Evolutionary conservation across 2,888 invertebrate genomes (phyloP), one percentile per base, ranked within the genome.

Genomic region (Heliconius ethilla): DNA sequence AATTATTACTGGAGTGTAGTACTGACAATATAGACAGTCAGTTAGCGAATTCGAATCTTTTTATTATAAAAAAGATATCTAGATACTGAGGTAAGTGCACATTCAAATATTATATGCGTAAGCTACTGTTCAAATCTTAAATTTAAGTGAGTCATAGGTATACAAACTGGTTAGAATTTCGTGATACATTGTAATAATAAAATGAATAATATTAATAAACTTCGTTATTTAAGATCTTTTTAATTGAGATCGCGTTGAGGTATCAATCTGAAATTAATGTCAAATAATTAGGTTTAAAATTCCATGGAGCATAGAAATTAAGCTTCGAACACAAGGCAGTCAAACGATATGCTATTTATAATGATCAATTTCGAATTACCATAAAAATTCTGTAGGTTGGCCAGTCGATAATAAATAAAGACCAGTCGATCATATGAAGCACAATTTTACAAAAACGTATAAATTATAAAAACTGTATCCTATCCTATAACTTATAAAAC

Each of bases 1-100:
- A 82, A 51, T 81, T 84, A 51, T 81, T 81, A 25, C 76, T 83
- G 37, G 15, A 77, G 76, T 75, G 81, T 79, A 59, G 66, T 83
- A 81, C 77, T 70, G 75, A 2, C 79, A 80, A 45, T 84, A 80
- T 65, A 40, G 40, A 40, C 40, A 40, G 83, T 83, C 67, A 82
- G 82, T 70, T 78, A 22, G 33, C 9, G 45, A 73, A n/a, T 73
- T 77, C 29, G 59, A 77, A 51, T 77, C 72, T 55, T 11, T 45
- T 33, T 79, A 79, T 70, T 77, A 74, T 65, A 79, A 25, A 74
- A n/a, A n/a, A n/a, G n/a, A n/a, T n/a, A n/a, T n/a, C n/a, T n/a
- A n/a, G n/a, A 51, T 51, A 51, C 3, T 51, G 18, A 51, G 51
- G 51, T 51, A 18, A 51, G 7, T 51, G 51, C 15, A 18, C 51